Evolutionary conservation across 2,888 invertebrate species (phyloP).

Genomic region (Tortricodes alternella): DNA sequence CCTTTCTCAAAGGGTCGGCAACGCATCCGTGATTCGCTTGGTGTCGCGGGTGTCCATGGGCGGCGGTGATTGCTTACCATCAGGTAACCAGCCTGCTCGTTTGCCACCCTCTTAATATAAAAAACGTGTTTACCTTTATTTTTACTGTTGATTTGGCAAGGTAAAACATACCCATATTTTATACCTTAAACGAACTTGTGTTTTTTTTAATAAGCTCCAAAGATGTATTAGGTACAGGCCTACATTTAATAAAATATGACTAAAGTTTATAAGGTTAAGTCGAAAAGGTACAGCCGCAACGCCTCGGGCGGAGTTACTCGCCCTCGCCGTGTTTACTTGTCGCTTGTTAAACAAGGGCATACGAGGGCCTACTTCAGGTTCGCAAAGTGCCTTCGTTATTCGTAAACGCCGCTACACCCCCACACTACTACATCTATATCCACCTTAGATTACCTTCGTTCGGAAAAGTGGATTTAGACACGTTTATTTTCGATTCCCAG

Average conservation of each 20-base stretch:
- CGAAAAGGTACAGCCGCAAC: background rate
- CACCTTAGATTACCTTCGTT: conserved; percentile 19
- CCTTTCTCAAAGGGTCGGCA: too few species aligned
- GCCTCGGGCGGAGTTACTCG: background rate
- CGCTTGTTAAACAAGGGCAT: conserved; percentile 19
- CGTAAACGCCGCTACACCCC: background rate
- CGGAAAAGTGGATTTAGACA: conserved; percentile 4
- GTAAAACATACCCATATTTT: too few species aligned
- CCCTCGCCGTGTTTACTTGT: conserved; percentile 8
- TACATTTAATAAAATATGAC: background rate
- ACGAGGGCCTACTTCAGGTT: conserved; percentile 13
- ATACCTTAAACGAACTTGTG: background rate
- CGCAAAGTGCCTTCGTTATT: conserved; percentile 24
- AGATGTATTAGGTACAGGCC: background rate
- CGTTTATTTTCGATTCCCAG: conserved; percentile 8
- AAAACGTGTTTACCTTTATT: too few species aligned
- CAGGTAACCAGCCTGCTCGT: too few species aligned
- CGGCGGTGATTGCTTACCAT: too few species aligned
- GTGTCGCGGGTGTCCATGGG: too few species aligned
- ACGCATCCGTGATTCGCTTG: too few species aligned
- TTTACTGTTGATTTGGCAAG: too few species aligned
- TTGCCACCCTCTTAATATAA: too few species aligned
- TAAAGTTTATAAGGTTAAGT: background rate
- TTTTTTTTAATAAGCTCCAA: background rate
- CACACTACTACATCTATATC: background rate